Evolutionary conservation across 2,797 vertebrate species (phyloP), one percentile per base, ranked within the genome.

Genomic region (Monodelphis domestica): DNA sequence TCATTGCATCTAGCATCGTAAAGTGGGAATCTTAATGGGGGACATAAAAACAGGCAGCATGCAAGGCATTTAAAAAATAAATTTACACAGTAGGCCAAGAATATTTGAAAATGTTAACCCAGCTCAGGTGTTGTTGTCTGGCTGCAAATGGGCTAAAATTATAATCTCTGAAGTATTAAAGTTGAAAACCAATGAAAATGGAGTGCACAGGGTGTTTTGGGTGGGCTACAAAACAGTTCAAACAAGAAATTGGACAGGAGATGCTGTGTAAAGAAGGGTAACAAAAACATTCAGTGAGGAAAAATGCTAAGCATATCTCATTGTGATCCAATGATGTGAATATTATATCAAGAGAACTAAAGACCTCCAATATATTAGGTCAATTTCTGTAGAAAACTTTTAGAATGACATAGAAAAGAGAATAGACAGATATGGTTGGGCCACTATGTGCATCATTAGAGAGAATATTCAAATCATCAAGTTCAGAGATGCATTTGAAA

Each of bases 401-500:
- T 45, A 78, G 63, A 38, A 38, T 7, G 38, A 45, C 21, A 45
- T 78, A 7, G 17, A 45, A 1, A 78, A 78, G 2, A 78, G 5
- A 70, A 70, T 38, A 70, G 63, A 5, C 5, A 9, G 38, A 1
- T 21, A 15, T 45, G 15, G 17, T 24, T 45, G 15, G n/a, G 1
- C 14, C 9, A 6, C 21, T 33, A 70, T 10, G 38, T 38, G 15
- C n/a, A 70, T 38, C 21, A 38, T 70, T 70, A 38, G n/a, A 38
- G 33, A 38, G 6, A 38, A 70, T 70, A n/a, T 11, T 6, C 14
- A n/a, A n/a, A n/a, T n/a, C 59, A n/a, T 15, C n/a, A 33, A 63
- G 33, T n/a, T 59, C 33, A 21, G 55, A 33, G 94, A 95, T 87
- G 53, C 97, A 96, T 95, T 95, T 95, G 94, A 91, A 90, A 70